phyloP scores from a whole-genome alignment of 2,113 vertebrate species.

The Neolamprologus sp. region DNA sequence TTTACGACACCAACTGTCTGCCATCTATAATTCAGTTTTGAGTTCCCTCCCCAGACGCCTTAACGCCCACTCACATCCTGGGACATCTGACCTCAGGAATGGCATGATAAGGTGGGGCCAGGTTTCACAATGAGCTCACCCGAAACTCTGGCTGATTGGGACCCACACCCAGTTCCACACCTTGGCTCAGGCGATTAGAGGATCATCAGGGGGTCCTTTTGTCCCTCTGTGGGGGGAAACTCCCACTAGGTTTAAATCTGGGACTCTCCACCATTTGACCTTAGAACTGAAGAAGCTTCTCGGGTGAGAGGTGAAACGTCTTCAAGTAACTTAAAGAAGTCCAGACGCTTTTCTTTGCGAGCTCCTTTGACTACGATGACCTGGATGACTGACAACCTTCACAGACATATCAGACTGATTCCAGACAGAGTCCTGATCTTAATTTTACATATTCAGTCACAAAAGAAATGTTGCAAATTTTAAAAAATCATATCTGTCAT shows the following conservation, averaged over 20 bases:
- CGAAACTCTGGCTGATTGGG: accelerated
- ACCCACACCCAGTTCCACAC: accelerated
- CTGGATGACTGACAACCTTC: neutral
- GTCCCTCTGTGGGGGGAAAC: accelerated
- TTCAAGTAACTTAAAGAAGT: neutral
- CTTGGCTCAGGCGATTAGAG: neutral
- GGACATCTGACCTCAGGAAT: neutral
- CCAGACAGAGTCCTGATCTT: neutral
- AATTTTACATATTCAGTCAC: neutral
- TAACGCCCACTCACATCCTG: no score
- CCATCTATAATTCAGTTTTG: no score
- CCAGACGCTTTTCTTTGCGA: neutral
- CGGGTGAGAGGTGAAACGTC: accelerated
- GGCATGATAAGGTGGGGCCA: accelerated
- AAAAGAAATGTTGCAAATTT: neutral
- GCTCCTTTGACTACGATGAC: neutral
- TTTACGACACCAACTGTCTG: no score
- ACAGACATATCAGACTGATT: neutral
- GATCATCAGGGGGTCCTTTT: neutral
- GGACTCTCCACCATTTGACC: accelerated
- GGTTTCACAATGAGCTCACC: accelerated
- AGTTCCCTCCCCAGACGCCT: accelerated
- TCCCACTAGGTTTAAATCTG: accelerated
- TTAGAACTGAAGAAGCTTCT: neutral
- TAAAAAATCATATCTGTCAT: neutral